Percentiles rank a stretch among this genome's conserved stretches.
phyloP scores from a whole-genome alignment of 2,888 invertebrate species.

The Eupithecia insigniata region DNA sequence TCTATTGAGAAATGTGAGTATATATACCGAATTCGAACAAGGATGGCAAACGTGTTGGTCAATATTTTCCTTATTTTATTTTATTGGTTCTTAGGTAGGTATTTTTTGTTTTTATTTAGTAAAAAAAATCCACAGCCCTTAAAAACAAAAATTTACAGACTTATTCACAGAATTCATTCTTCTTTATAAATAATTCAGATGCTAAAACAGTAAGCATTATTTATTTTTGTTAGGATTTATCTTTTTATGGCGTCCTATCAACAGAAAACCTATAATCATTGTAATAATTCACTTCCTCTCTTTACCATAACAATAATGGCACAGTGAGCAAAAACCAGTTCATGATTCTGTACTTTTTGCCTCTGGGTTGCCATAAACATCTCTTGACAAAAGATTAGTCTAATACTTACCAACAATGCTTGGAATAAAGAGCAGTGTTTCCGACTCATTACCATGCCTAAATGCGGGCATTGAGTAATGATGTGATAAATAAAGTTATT shows the following conservation, averaged over 20 bases:
- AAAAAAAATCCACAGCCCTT: too few species aligned
- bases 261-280: slow-evolving; percentile 13
- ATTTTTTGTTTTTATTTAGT: too few species aligned
- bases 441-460: slow-evolving; percentile 44
- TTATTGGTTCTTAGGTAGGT: too few species aligned
- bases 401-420: slow-evolving; percentile 36
- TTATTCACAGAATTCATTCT: neutral
- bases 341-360: slow-evolving; percentile 17
- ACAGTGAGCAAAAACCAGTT: slow-evolving; percentile 27
- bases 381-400: slow-evolving; percentile 26
- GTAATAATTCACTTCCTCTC: slow-evolving; percentile 21
- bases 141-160: too few species aligned
- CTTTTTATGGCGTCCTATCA: neutral
- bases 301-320: slow-evolving; percentile 27
- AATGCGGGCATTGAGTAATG: slow-evolving; percentile 36
- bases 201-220: neutral
- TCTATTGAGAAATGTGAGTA: too few species aligned
- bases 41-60: too few species aligned
- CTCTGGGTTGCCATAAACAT: slow-evolving; percentile 25
- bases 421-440: slow-evolving; percentile 40
- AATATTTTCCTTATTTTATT: too few species aligned
- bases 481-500: slow-evolving; percentile 31
- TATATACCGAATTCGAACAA: too few species aligned
- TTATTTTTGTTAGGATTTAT: neutral
- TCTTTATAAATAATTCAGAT: neutral